Evolutionary conservation across 2,113 vertebrate genomes (phyloP).

Genomic region (Conger conger): DNA sequence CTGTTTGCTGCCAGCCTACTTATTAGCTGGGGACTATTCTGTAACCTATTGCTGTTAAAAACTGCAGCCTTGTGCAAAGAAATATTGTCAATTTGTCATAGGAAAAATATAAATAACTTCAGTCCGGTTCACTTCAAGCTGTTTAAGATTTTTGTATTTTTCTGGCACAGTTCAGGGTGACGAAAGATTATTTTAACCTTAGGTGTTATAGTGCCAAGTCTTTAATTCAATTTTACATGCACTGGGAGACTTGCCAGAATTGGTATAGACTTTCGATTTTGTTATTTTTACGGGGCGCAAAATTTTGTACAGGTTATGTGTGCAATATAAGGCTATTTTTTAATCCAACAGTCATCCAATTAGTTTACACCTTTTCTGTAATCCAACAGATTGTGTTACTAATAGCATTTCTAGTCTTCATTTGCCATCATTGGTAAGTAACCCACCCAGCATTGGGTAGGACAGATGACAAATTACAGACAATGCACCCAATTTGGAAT

Average conservation of each 20-base stretch:
- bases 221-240: conserved; percentile 2
- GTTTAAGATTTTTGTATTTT: conserved; percentile 1
- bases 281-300: not conserved
- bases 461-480: not conserved
- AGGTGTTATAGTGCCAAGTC: conserved; percentile 11
- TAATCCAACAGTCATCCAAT: too few species aligned
- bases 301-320: not conserved
- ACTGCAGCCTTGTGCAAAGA: not conserved
- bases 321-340: not conserved
- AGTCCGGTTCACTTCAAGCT: not conserved
- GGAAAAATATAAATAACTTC: not conserved
- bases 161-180: not conserved
- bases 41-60: not conserved
- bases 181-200: not conserved
- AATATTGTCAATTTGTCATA: not conserved
- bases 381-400: too few species aligned
- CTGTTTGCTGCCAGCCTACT: not conserved
- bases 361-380: too few species aligned
- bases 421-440: too few species aligned
- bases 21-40: not conserved
- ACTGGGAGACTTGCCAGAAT: not conserved
- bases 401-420: too few species aligned
- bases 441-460: not conserved
- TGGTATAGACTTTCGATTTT: not conserved
- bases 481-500: not conserved